Evolutionary conservation across 1,140 invertebrate species (phyloP).

Genomic region (Proctacanthus coquilletti): DNA sequence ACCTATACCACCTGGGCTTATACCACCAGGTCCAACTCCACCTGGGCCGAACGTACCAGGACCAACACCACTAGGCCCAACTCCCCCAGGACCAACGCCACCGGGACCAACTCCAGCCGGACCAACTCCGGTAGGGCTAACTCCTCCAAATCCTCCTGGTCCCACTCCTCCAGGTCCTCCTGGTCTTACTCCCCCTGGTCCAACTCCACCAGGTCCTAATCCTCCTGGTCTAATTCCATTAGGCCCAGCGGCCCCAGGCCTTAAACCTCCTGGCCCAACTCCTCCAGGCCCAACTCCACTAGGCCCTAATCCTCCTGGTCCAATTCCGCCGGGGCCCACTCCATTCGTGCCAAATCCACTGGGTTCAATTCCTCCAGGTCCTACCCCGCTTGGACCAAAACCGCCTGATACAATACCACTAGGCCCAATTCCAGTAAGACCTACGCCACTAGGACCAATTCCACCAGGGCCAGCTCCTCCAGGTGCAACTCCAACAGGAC

Average conservation of each 20-base stretch:
- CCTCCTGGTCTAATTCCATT: too few relatives aligned
- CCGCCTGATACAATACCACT: slow-evolving; percentile 1
- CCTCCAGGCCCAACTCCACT: slow-evolving; percentile 3
- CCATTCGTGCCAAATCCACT: slow-evolving; percentile 5
- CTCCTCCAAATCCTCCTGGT: slow-evolving; percentile 7
- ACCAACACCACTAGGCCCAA: slow-evolving; percentile 1
- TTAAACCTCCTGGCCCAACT: slow-evolving; percentile 6
- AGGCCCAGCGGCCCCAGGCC: slow-evolving; percentile 5
- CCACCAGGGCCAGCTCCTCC: slow-evolving; percentile 6
- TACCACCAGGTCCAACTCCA: slow-evolving; percentile 7
- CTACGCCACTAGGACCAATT: slow-evolving; percentile 7
- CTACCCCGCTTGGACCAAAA: slow-evolving; percentile 6
- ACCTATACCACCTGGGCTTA: slow-evolving; percentile 9
- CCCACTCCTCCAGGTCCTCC: slow-evolving; percentile 3
- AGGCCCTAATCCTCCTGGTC: slow-evolving; percentile 7
- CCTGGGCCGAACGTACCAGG: slow-evolving; percentile 1
- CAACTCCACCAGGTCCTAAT: slow-evolving; percentile 7
- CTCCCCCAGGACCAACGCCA: slow-evolving; percentile 3
- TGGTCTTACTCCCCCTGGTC: slow-evolving; percentile 4
- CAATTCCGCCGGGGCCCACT: slow-evolving; percentile 8
- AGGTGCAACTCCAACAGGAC: slow-evolving; percentile 4
- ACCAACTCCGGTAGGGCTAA: slow-evolving; percentile 8
- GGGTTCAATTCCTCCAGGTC: slow-evolving; percentile 7
- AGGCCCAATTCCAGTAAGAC: slow-evolving; percentile 6
- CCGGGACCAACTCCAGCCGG: slow-evolving; percentile 7